Percentiles rank a stretch among this genome's conserved stretches.
Evolutionary conservation across 2,113 vertebrate genomes (phyloP).

Genomic region (Erythrocercus mccallii): DNA sequence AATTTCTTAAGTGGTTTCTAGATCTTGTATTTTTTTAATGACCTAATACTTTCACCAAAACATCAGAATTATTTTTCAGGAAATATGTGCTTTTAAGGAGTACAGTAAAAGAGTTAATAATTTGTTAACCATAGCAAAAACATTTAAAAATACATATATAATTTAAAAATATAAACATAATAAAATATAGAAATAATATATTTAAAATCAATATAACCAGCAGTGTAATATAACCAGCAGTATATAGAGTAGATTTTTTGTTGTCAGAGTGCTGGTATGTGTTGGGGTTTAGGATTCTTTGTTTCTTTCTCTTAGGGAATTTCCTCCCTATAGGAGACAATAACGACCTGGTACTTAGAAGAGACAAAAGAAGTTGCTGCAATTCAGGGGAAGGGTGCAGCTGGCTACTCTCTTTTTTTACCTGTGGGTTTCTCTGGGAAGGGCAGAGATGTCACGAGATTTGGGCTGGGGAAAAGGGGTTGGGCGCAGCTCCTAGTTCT

Average conservation of each 20-base stretch:
- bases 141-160: background rate
- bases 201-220: background rate
- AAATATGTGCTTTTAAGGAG: background rate
- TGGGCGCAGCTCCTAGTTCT: too few species aligned
- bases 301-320: background rate
- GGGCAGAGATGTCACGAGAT: background rate
- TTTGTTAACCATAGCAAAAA: background rate
- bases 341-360: accelerated
- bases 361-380: background rate
- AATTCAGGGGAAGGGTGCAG: background rate
- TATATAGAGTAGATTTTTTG: background rate
- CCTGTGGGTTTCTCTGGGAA: too few species aligned
- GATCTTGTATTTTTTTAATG: background rate
- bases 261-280: background rate
- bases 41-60: background rate
- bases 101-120: background rate
- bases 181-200: too few species aligned
- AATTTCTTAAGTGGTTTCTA: background rate
- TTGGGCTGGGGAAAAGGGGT: too few species aligned
- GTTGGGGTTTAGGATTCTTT: background rate
- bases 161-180: background rate
- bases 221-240: too few species aligned
- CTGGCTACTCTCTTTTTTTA: too few species aligned
- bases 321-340: background rate
- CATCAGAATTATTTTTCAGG: background rate